Evolutionary conservation across 2,888 invertebrate genomes (phyloP), one percentile per base, ranked within the genome.

Genomic region (Charanyca ferruginea): DNA sequence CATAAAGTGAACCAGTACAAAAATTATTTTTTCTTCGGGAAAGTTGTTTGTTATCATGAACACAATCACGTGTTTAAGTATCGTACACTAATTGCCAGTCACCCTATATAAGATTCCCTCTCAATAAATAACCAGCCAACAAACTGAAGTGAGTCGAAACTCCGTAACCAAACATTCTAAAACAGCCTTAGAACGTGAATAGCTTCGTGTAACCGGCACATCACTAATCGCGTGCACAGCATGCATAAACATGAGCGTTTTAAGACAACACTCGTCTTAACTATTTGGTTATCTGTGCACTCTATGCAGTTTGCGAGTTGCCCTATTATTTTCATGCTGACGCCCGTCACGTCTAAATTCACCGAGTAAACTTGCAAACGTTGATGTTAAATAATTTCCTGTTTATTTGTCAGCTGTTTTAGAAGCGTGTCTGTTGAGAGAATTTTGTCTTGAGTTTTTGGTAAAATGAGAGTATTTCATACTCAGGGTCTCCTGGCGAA

Each of bases 281-380:
- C 66, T 58, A 69, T 77, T 71, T 55, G 59, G 80, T 67, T 80
- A 77, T 72, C 77, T 70, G 58, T 76, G 71, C 64, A 66, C 67
- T 71, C 69, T 65, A 49, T 80, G 65, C 70, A 80, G 83, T 77
- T 73, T 73, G 73, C 64, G 51, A 81, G 66, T 77, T 73, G 53
- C 64, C 73, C 58, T 69, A 80, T 80, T 80, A 80, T 80, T 80
- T 77, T 71, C 69, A 38, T 47, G 80, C 83, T 82, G 80, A 77
- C 77, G 66, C 32, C 32, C 53, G 68, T 66, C 53, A 66, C 66
- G 77, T 66, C 73, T 76, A 80, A 72, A 76, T 82, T 80, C 66
- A 54, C 65, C 51, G 63, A 61, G 60, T 58, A 62, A 79, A 79
- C 66, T 79, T 62, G 67, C 68, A 60, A 73, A 61, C 66, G 57